These are phyloP conservation scores for Dendrolimus punctatus DNA, from an alignment of 1,140 invertebrate genomes.

Conservation along the genomic window DNA sequence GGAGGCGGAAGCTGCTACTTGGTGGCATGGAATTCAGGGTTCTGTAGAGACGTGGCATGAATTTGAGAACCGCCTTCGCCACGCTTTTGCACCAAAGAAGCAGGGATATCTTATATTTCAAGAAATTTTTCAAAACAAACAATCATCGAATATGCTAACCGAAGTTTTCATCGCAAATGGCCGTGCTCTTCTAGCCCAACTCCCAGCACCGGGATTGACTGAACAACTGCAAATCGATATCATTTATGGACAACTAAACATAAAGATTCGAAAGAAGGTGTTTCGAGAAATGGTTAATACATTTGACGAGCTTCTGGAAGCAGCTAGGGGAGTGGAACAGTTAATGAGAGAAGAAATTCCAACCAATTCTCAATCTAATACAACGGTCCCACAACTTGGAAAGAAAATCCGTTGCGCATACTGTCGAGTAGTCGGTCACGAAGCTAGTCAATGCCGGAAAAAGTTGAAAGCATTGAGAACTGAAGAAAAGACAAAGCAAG, in stretches of 20 bases:
- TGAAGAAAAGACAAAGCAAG: neutral
- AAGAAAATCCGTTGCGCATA: slow-evolving; percentile 6
- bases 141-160: slow-evolving; percentile 6
- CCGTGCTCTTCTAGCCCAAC: slow-evolving; percentile 12
- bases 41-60: slow-evolving; percentile 9
- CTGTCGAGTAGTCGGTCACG: slow-evolving; percentile 14
- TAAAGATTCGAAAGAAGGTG: slow-evolving; percentile 15
- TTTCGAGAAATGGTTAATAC: slow-evolving; percentile 4
- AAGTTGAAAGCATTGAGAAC: slow-evolving; percentile 1
- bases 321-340: slow-evolving; percentile 6
- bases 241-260: slow-evolving; percentile 13
- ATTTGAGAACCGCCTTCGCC: slow-evolving; percentile 11
- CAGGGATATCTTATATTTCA: slow-evolving; percentile 15
- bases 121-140: slow-evolving; percentile 14
- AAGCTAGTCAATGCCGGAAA: slow-evolving; percentile 9
- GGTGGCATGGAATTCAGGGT: slow-evolving; percentile 24
- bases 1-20: no score
- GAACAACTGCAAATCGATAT: slow-evolving; percentile 22
- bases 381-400: neutral
- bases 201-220: slow-evolving; percentile 9
- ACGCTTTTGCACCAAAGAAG: slow-evolving; percentile 20
- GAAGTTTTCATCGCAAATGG: slow-evolving; percentile 18
- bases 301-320: slow-evolving; percentile 10
- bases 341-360: slow-evolving; percentile 1
- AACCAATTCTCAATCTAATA: neutral